Evolutionary conservation across 92 coral and sea anemone species (phyloP).

Genomic region (Phenganax stokvisi): DNA sequence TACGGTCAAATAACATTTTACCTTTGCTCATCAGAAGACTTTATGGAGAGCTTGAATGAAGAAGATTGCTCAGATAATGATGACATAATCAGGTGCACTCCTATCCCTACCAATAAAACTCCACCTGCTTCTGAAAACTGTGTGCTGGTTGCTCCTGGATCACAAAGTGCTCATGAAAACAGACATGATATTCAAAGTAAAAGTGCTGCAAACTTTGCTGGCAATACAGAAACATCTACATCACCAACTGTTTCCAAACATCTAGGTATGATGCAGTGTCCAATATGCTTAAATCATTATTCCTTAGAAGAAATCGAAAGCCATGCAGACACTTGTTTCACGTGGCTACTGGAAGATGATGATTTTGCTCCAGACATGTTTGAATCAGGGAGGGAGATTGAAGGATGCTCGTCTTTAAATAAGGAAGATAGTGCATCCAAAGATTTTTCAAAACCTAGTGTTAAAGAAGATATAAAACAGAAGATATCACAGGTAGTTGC

Average conservation of each 20-base stretch:
- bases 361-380: conserved; percentile 3
- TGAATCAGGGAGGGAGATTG: background rate
- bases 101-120: no score
- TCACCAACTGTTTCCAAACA: no score
- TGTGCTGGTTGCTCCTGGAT: no score
- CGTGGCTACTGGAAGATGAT: conserved; percentile 36
- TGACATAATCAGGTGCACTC: background rate
- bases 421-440: background rate
- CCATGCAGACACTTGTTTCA: conserved; percentile 42
- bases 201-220: no score
- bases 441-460: background rate
- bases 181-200: no score
- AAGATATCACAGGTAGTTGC: background rate
- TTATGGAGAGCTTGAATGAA: conserved; percentile 22
- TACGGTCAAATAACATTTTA: conserved; percentile 24
- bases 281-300: conserved; percentile 4
- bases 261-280: no score
- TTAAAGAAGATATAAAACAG: no score
- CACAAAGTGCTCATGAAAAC: no score
- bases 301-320: conserved; percentile 38
- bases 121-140: no score
- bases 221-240: no score
- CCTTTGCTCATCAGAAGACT: conserved; percentile 35
- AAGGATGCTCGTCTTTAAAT: background rate
- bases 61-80: conserved; percentile 20